Conservation (phyloP, 2,113 vertebrate genomes). For the Erythrolamprus reginae region DNA sequence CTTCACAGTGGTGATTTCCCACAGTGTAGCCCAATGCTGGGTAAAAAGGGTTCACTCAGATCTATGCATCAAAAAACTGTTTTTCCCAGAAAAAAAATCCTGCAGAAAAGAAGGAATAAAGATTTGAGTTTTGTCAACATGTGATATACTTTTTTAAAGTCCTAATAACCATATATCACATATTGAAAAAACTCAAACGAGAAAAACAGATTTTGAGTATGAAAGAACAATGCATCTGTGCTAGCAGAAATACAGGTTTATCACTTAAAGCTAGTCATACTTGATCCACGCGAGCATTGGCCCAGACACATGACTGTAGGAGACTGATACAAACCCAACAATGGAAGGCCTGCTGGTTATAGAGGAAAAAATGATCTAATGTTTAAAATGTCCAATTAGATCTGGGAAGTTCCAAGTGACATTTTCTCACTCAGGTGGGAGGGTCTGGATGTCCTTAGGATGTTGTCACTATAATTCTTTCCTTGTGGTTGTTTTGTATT, state of each 20-base stretch:
- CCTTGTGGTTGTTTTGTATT: not conserved
- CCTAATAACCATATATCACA: not conserved
- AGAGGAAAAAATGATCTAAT: not conserved
- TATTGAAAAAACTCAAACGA: not conserved
- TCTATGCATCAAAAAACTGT: slow-evolving; percentile 5
- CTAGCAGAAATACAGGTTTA: not conserved
- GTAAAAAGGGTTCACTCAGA: not conserved
- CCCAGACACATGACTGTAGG: not conserved
- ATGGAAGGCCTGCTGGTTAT: not conserved
- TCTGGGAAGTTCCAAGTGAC: not conserved
- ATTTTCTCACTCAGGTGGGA: not conserved
- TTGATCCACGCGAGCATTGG: not conserved
- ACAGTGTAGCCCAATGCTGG: not conserved
- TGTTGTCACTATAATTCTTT: not conserved
- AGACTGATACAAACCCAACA: not conserved
- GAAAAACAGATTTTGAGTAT: not conserved
- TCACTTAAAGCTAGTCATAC: not conserved
- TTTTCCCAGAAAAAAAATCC: not conserved
- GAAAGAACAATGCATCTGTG: not conserved
- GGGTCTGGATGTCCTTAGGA: not conserved
- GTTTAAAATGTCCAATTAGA: not conserved
- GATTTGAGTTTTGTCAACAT: slow-evolving; percentile 55
- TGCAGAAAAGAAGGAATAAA: slow-evolving; percentile 45
- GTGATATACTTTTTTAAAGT: slow-evolving; percentile 51
- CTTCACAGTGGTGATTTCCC: not conserved